Conservation (phyloP, 2,113 vertebrate species). For the Puma concolor region DNA sequence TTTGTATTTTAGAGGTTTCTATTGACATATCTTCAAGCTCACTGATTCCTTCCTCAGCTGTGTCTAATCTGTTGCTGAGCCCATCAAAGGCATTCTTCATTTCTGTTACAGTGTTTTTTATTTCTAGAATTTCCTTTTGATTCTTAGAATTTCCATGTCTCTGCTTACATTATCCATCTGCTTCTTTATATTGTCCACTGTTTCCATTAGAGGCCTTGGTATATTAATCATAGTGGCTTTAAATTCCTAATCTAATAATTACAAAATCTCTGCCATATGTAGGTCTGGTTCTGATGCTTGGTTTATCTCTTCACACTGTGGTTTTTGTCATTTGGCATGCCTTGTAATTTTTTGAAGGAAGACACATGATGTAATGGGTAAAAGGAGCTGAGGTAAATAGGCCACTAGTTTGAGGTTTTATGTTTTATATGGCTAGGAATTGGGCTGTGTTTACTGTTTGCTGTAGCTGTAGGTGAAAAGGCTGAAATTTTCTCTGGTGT, state of each 20-base stretch:
- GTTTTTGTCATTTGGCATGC: background rate
- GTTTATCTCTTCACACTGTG: background rate
- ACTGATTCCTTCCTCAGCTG: background rate
- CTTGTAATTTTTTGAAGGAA: conserved; percentile 42
- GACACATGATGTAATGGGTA: background rate
- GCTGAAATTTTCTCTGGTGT: background rate
- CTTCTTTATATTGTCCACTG: background rate
- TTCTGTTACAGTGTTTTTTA: background rate
- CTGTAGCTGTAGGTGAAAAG: background rate
- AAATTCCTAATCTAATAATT: background rate
- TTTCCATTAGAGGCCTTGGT: background rate
- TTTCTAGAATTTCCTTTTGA: background rate
- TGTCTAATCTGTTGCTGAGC: background rate
- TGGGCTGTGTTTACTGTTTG: background rate
- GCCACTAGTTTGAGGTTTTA: background rate
- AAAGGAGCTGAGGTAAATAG: background rate
- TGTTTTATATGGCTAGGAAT: background rate
- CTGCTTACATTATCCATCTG: background rate
- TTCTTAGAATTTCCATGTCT: background rate
- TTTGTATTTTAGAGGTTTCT: conserved; percentile 32
- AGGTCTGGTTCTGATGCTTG: background rate
- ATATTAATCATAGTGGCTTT: background rate
- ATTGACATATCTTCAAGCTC: background rate
- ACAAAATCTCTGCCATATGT: background rate
- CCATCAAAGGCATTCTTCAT: background rate